Evolutionary conservation across 2,888 invertebrate genomes (phyloP).

Genomic region (Ornithoptera alexandrae): DNA sequence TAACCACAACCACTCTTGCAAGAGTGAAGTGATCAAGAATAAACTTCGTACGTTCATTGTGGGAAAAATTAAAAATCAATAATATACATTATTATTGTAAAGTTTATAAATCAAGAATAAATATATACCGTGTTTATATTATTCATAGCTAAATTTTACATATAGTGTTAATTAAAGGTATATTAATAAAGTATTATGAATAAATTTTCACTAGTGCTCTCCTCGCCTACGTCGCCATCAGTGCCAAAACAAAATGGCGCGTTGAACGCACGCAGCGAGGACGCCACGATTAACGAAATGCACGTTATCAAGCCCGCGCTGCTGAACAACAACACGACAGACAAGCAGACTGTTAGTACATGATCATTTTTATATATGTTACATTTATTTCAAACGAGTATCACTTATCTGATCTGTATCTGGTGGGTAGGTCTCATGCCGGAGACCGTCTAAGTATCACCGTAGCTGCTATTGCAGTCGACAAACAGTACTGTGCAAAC

Average conservation of each 20-base stretch:
- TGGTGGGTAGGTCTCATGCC: too few species aligned
- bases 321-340: conserved; percentile 58
- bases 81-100: too few species aligned
- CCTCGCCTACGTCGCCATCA: conserved; percentile 41
- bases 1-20: too few species aligned
- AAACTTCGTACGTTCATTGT: too few species aligned
- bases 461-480: too few species aligned
- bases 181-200: neutral
- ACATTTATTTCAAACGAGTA: neutral
- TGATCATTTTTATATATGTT: neutral
- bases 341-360: conserved; percentile 56
- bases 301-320: conserved; percentile 38
- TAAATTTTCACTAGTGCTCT: conserved; percentile 40
- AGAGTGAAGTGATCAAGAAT: too few species aligned
- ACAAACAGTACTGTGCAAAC: too few species aligned
- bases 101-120: too few species aligned
- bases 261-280: conserved; percentile 41
- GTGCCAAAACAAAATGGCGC: conserved; percentile 59
- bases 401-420: too few species aligned
- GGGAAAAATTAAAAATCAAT: too few species aligned
- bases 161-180: neutral
- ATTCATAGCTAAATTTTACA: neutral
- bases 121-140: too few species aligned
- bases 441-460: too few species aligned
- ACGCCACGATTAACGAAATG: conserved; percentile 35